Evolutionary conservation across 1,140 invertebrate genomes (phyloP), one percentile per base, ranked within the genome.

Genomic region (Ips nitidus): DNA sequence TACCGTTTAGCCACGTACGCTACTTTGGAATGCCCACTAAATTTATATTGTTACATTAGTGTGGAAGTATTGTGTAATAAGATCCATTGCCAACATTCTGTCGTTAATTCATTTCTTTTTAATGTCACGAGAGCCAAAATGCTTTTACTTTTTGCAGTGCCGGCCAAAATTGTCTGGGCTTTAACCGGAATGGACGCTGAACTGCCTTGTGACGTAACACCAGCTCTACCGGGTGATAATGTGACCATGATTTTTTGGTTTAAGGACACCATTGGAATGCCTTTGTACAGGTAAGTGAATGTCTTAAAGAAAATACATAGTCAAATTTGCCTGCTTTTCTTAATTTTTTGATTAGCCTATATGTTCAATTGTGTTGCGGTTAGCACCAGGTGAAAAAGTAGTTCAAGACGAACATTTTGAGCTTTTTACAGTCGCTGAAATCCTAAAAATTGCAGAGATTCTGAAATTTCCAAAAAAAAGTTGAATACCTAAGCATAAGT

Each of bases 231-330:
- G 2, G 86, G 86, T 69, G 92, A 94, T 75, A 87, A 86, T 38
- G 89, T 94, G 57, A 90, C 86, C 75, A 87, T 92, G 86, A 85
- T 93, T 71, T 86, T 94, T 63, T 94, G 92, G 92, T 94, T 93
- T 81, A 92, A 92, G 80, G 91, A 93, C 77, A 86, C 87, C 40
- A 88, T 86, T 43, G 89, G 90, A 41, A 93, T 93, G 82, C 92
- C 92, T 8, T 83, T 94, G 43, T 94, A 94, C 81, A 93, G 90
- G 92, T 93, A 83, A 87, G 84, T 22, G 22, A 22, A 0, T 22
- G 22, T 22, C 0, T 22, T 22, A 22, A 22, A 22, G 22, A 22
- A 0, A 22, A 22, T 22, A 22, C 22, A 0, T 22, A 22, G 22
- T 22, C 22, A 22, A 22, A 22, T 22, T 22, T 22, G 0, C 22